Percentiles rank a stretch among this genome's conserved stretches.
Conservation (phyloP, 2,888 invertebrate genomes). For the Boloria euphrosyne region DNA sequence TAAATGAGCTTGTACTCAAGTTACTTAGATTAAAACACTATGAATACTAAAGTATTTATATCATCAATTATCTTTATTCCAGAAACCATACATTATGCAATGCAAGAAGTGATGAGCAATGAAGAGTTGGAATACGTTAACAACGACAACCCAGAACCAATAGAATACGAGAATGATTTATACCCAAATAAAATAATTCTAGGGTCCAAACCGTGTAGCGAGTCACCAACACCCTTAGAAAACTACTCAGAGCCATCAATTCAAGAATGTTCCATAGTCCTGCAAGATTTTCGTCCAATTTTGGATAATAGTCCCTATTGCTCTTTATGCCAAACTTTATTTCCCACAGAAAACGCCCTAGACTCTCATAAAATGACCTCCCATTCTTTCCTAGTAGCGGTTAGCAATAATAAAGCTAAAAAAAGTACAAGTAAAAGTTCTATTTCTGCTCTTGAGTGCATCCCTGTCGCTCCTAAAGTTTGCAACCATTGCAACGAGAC, state of each 20-base stretch:
- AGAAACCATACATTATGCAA: conserved; percentile 1
- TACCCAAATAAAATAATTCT: conserved; percentile 36
- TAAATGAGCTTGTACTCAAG: too few relatives aligned
- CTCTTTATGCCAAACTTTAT: conserved; percentile 34
- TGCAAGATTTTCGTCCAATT: conserved; percentile 34
- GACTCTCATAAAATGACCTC: conserved; percentile 37
- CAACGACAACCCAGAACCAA: background rate
- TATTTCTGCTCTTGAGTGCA: conserved; percentile 13
- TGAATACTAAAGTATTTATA: background rate
- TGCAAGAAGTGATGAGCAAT: background rate
- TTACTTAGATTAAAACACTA: background rate
- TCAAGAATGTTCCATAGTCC: conserved; percentile 26
- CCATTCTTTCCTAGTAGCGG: conserved; percentile 40
- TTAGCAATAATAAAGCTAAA: conserved; percentile 34
- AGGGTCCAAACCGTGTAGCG: conserved; percentile 22
- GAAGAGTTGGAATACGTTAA: background rate
- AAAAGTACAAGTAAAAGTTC: conserved; percentile 39
- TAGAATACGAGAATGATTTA: background rate
- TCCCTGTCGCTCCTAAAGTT: background rate
- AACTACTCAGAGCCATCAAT: conserved; percentile 16
- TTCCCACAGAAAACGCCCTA: conserved; percentile 36
- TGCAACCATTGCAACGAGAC: conserved; percentile 38
- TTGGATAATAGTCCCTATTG: conserved; percentile 35
- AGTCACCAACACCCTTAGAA: background rate
- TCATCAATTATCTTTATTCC: background rate